Evolutionary conservation across 2,797 vertebrate genomes (phyloP).

Genomic region (Mallotus villosus): DNA sequence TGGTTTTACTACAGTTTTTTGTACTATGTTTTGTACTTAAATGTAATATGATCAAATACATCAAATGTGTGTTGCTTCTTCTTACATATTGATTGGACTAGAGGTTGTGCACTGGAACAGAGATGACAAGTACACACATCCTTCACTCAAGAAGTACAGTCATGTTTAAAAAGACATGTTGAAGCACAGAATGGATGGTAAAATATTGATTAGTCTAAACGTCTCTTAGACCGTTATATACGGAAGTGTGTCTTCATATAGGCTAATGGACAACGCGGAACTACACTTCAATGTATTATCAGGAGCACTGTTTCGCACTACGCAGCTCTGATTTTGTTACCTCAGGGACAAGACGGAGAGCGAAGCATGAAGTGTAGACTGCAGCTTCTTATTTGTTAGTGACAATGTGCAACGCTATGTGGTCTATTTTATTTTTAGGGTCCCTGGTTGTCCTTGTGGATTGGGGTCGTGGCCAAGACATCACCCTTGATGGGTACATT

Average conservation of each 20-base stretch:
- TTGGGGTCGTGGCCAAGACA: slow-evolving; percentile 10
- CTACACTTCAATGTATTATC: background rate
- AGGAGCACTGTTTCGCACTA: background rate
- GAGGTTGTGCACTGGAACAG: too few species aligned
- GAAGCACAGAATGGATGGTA: background rate
- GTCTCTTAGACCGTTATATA: background rate
- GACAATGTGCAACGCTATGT: slow-evolving; percentile 22
- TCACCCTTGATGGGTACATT: slow-evolving; percentile 52
- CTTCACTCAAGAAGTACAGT: too few species aligned
- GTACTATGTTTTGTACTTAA: background rate
- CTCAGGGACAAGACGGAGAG: background rate
- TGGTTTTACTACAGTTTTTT: background rate
- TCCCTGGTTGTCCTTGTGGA: slow-evolving; percentile 33
- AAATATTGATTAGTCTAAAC: background rate
- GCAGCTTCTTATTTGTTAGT: background rate
- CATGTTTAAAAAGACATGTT: too few species aligned
- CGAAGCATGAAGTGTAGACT: background rate
- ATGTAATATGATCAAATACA: background rate
- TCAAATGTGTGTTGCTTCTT: background rate
- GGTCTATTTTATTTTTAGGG: slow-evolving; percentile 36
- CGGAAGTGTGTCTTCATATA: background rate
- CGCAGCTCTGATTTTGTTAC: background rate
- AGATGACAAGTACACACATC: too few species aligned
- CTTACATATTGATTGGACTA: too few species aligned
- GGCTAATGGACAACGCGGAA: background rate